A percentile compares a stretch with the other conserved stretches of the same genome.
Conservation (phyloP, 2,888 invertebrate genomes). For the Trichogramma evanescens region DNA sequence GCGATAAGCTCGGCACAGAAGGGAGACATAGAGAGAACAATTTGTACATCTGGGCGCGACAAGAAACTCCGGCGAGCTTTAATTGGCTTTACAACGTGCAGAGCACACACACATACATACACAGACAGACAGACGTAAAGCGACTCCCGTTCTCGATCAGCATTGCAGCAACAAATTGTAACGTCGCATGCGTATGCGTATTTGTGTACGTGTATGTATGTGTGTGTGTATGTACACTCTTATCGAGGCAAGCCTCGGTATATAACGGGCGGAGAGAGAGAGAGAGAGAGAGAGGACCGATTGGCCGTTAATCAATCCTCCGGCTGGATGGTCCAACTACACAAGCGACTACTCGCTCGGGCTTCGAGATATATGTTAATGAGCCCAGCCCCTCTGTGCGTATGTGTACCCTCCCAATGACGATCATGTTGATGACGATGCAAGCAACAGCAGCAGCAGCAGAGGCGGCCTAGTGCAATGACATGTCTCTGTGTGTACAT, state of each 20-base stretch:
- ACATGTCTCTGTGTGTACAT: background rate
- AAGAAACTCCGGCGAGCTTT: background rate
- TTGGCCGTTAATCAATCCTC: constrained; percentile 10
- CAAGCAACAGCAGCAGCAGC: no score
- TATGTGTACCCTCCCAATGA: no score
- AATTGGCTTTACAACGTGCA: constrained; percentile 4
- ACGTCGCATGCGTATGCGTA: background rate
- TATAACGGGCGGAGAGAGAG: background rate
- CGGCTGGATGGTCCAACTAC: no score
- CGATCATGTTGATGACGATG: no score
- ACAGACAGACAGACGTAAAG: background rate
- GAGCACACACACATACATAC: background rate
- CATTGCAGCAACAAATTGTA: constrained; percentile 6
- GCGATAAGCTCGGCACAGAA: no score
- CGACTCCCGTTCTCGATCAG: background rate
- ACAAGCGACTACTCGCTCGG: no score
- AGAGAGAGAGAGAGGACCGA: background rate
- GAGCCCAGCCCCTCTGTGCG: no score
- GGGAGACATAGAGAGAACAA: background rate
- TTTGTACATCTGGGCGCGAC: background rate
- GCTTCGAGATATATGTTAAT: no score
- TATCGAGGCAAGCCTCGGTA: background rate
- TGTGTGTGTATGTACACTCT: background rate
- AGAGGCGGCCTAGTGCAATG: background rate
- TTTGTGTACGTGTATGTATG: background rate